These are phyloP conservation scores for Drosophila orosa DNA, from an alignment of 1,140 invertebrate genomes.

Conservation along the genomic window DNA sequence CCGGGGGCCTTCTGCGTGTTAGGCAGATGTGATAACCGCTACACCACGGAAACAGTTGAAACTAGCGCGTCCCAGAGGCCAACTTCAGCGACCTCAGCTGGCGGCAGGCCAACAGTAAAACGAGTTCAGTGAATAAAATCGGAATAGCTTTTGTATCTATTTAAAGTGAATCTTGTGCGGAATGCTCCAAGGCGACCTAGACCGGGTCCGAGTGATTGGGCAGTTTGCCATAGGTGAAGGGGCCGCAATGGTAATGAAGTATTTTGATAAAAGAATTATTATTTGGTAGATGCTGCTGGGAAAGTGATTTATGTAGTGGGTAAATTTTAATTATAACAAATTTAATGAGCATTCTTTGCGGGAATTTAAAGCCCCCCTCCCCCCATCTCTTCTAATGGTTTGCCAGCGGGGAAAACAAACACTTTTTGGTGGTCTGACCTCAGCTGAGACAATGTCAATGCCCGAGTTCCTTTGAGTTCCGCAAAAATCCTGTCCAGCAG, in stretches of 20 bases:
- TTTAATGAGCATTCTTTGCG: constrained; percentile 5
- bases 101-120: constrained; percentile 17
- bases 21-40: constrained; percentile 85
- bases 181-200: constrained; percentile 40
- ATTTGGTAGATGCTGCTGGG: constrained; percentile 12
- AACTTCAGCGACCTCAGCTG: constrained; percentile 15
- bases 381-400: neutral
- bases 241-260: constrained; percentile 4
- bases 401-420: neutral
- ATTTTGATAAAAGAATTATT: constrained; percentile 52
- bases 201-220: constrained; percentile 32
- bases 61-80: neutral
- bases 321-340: neutral
- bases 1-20: constrained; percentile 84
- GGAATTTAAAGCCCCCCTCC: neutral
- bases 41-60: constrained; percentile 83
- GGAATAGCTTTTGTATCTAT: constrained; percentile 40
- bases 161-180: constrained; percentile 31
- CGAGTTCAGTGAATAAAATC: constrained; percentile 32
- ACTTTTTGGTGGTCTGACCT: neutral
- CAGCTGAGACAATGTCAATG: constrained; percentile 25
- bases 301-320: constrained; percentile 19
- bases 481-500: constrained; percentile 31
- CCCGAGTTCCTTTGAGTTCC: constrained; percentile 23
- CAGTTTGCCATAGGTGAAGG: constrained; percentile 38